Evolutionary conservation across 2,888 invertebrate species (phyloP), one percentile per base, ranked within the genome.

Genomic region (Pseudococcus viburni): DNA sequence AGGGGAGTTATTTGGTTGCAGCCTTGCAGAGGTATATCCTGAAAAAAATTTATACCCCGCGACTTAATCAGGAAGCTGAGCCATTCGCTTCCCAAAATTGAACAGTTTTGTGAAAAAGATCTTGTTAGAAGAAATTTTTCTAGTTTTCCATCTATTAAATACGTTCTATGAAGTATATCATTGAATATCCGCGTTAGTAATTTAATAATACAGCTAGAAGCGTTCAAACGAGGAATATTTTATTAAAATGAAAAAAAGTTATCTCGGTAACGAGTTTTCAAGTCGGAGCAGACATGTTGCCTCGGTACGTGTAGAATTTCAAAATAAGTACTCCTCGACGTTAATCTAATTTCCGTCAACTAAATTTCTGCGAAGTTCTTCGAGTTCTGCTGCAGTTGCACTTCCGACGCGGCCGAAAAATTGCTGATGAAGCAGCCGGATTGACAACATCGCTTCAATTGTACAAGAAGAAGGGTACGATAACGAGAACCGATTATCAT

Each of bases 401-500:
- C 4, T 64, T 73, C 33, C 11, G 4, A 55, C 5, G 8, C 19
- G 6, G 22, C 26, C 11, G 11, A 73, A 73, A 73, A 73, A 26
- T 26, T 73, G 68, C 68, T 73, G 26, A 73, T 33, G 15, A 73
- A 3, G 26, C 26, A 1, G 68, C 26, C 68, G 68, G 33, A 73
- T 73, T 73, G 26, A 73, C 26, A 73, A 26, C 26, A 33, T 73
- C 0, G 68, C 68, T 12, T 73, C 68, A 73, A 73, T 73, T 73
- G 68, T 73, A 59, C 59, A 59, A 55, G 55, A 59, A 73, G 33
- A 73, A 73, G 68, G 68, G 26, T 26, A 73, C 68, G 26, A 73
- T 26, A 73, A 73, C 68, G 68, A 73, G 68, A 73, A 73, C 42
- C 80, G 80, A 80, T 80, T 80, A 80, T 46, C 80, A 80, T 80